Evolutionary conservation across 2,113 vertebrate genomes (phyloP), one percentile per base, ranked within the genome.

Genomic region (Centropus unirufus): DNA sequence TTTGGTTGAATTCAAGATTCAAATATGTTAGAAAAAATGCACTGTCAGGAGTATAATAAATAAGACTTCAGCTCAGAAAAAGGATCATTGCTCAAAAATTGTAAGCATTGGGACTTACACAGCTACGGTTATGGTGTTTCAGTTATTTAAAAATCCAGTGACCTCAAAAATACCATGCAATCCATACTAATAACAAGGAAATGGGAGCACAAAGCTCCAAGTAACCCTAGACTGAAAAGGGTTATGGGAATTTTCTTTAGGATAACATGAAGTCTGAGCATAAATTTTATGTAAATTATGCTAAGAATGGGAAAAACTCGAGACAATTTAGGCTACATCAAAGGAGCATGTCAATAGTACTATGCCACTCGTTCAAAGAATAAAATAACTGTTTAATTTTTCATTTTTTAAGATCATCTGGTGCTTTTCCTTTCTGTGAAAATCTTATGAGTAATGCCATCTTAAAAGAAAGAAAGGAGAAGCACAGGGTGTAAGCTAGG

Each of bases 101-200:
- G 26, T 63, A 66, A 72, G 27, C 13, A 20, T 14, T 85, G 14
- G 10, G 30, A 85, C 8, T 68, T 82, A 55, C 8, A 82, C 23
- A 75, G 40, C 29, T 72, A 61, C 0, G 0, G 13, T 9, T 69
- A 20, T 70, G 52, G 9, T 54, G 21, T 83, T 88, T 83, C 57
- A 59, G 39, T 81, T 81, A 81, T 52, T 89, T 51, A 57, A 80
- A 93, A 88, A 83, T 77, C 12, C 47, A 81, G 6, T 78, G 89
- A 92, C 61, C 68, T 89, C 68, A 93, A 87, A 95, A 92, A 89
- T 89, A 72, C 83, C 61, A 49, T 67, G 32, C 47, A 92, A 89
- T 81, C 77, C 55, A 77, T 78, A 66, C 11, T 75, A 84, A 92
- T 68, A 49, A 87, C 20, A 64, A 77, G 49, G 30, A 84, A 92